phyloP scores from a whole-genome alignment of 2,888 invertebrate species.

The Archaeoteleia sp. region DNA sequence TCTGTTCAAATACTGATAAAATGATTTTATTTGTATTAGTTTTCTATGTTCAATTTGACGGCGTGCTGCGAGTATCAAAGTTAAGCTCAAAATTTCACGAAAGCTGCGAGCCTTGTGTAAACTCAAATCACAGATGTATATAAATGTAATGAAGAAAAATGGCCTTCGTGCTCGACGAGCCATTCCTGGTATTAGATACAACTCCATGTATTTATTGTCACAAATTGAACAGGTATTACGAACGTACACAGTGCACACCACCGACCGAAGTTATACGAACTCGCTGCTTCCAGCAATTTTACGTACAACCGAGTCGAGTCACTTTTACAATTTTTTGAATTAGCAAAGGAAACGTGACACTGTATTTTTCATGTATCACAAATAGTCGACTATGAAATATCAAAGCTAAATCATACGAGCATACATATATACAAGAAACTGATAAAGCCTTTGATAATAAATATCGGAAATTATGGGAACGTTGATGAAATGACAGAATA shows the following conservation, averaged over 20 bases:
- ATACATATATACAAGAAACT: no score
- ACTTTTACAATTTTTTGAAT: constrained; percentile 1
- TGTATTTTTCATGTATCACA: constrained; percentile 7
- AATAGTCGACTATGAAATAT: no score
- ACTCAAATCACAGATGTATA: constrained; percentile 55
- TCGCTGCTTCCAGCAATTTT: constrained; percentile 7
- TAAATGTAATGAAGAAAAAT: constrained; percentile 64
- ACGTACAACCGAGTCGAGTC: constrained; percentile 8
- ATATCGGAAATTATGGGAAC: no score
- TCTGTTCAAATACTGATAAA: no score
- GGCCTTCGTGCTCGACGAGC: constrained; percentile 57
- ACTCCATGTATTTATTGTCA: constrained; percentile 32
- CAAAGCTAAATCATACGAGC: no score
- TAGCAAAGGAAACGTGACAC: background rate
- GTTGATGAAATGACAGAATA: no score
- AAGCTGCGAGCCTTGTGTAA: background rate
- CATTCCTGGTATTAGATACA: constrained; percentile 29
- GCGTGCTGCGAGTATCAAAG: background rate
- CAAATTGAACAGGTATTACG: constrained; percentile 30
- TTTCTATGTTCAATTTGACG: background rate
- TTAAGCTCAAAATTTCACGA: constrained; percentile 15
- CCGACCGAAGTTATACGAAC: constrained; percentile 17
- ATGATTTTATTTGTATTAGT: no score
- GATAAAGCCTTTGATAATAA: no score
- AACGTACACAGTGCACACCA: constrained; percentile 12